Evolutionary conservation across 1,140 invertebrate species (phyloP).

Genomic region (Paracyclopina nana): DNA sequence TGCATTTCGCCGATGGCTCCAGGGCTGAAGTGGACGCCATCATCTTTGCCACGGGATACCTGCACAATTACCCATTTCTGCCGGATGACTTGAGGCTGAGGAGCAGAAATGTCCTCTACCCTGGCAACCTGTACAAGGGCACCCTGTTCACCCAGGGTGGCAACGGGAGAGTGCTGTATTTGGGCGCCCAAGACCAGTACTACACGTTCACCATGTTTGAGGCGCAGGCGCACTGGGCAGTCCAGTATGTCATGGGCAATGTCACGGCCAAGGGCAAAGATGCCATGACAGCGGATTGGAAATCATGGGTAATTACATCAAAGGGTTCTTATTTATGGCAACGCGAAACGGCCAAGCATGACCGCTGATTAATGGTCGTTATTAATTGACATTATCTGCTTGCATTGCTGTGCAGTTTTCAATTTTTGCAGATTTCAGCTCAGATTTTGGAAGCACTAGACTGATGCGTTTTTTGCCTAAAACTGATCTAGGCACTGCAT

Average conservation of each 20-base stretch:
- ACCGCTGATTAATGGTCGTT: not conserved
- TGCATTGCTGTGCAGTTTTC: too few relatives aligned
- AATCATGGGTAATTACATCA: not conserved
- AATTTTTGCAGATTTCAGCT: too few relatives aligned
- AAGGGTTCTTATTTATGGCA: not conserved
- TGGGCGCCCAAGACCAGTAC: constrained; percentile 17
- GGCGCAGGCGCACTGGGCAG: constrained; percentile 9
- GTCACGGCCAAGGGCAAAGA: not conserved
- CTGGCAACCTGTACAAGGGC: constrained; percentile 16
- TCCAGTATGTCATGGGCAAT: constrained; percentile 3
- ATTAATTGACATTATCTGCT: not conserved
- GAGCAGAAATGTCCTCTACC: constrained; percentile 13
- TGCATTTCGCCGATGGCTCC: constrained; percentile 24
- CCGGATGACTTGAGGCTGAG: constrained; percentile 17
- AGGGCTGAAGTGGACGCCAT: constrained; percentile 25
- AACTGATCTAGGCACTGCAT: too few relatives aligned
- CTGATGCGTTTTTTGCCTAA: too few relatives aligned
- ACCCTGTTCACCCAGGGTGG: constrained; percentile 15
- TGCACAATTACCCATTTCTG: constrained; percentile 26
- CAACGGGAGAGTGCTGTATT: constrained; percentile 12
- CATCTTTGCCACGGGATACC: constrained; percentile 27
- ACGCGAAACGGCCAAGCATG: too few relatives aligned
- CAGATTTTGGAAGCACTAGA: too few relatives aligned
- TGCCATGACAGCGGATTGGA: not conserved
- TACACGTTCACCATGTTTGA: constrained; percentile 18